A percentile compares a stretch with the other conserved stretches of the same genome.
phyloP scores from a whole-genome alignment of 2,888 invertebrate genomes.

The Drosophila mimica region DNA sequence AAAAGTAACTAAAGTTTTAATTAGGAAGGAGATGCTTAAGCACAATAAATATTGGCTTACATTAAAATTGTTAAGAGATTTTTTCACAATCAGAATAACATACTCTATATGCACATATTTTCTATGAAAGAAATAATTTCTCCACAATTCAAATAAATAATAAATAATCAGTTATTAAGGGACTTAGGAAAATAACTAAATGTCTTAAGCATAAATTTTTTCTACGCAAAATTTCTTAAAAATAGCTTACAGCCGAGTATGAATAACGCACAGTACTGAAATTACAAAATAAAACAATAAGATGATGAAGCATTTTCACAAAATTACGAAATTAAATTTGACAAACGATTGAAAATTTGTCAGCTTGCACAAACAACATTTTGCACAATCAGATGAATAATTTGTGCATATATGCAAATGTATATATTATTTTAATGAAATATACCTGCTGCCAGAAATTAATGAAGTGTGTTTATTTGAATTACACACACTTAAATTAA shows the following conservation, averaged over 20 bases:
- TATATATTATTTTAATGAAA: neutral
- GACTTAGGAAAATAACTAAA: no score
- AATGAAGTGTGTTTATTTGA: neutral
- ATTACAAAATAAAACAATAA: neutral
- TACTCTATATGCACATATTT: neutral
- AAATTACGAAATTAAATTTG: neutral
- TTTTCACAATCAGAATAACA: neutral
- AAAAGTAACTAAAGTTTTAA: neutral
- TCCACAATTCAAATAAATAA: neutral
- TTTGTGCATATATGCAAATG: neutral
- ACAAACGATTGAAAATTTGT: neutral
- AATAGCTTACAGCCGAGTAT: neutral
- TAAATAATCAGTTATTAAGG: neutral
- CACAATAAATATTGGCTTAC: neutral
- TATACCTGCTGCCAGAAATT: neutral
- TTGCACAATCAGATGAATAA: neutral
- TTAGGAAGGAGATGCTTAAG: neutral
- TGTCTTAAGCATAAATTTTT: neutral
- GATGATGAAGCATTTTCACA: neutral
- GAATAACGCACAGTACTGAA: neutral
- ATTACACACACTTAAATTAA: neutral
- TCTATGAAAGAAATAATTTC: neutral
- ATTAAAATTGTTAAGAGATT: neutral
- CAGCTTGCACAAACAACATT: neutral
- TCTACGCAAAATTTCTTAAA: no score